Conservation (phyloP, 2,113 vertebrate species). For the Sarotherodon lohbergeri region DNA sequence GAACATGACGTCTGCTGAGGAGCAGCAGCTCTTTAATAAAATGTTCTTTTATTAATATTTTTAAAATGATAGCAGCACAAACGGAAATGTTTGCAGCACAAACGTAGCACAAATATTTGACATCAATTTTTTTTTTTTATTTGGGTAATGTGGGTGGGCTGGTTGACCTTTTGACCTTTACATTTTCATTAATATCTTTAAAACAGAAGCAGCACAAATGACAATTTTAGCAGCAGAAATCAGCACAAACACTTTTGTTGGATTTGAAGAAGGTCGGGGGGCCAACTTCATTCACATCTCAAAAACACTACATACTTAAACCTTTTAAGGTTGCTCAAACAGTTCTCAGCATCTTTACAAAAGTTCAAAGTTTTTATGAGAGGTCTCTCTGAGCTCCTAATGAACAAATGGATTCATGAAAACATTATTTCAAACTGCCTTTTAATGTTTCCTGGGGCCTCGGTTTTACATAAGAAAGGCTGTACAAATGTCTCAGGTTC, state of each 20-base stretch:
- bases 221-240: too few relatives aligned
- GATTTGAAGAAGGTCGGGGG: too few relatives aligned
- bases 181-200: too few relatives aligned
- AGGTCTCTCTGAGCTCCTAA: accelerated
- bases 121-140: background rate
- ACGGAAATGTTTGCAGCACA: background rate
- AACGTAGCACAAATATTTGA: background rate
- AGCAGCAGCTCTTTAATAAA: too few relatives aligned
- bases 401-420: accelerated
- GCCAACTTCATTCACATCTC: too few relatives aligned
- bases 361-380: background rate
- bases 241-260: too few relatives aligned
- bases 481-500: accelerated
- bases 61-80: background rate
- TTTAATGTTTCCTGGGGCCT: background rate
- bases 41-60: too few relatives aligned
- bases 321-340: background rate
- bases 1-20: background rate
- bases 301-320: background rate
- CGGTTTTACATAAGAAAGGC: background rate
- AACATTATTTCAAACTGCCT: accelerated
- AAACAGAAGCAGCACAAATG: too few relatives aligned
- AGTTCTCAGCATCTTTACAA: background rate
- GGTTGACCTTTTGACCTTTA: too few relatives aligned
- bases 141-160: background rate